phyloP scores from a whole-genome alignment of 2,888 invertebrate species.

The Pheosia gnoma region DNA sequence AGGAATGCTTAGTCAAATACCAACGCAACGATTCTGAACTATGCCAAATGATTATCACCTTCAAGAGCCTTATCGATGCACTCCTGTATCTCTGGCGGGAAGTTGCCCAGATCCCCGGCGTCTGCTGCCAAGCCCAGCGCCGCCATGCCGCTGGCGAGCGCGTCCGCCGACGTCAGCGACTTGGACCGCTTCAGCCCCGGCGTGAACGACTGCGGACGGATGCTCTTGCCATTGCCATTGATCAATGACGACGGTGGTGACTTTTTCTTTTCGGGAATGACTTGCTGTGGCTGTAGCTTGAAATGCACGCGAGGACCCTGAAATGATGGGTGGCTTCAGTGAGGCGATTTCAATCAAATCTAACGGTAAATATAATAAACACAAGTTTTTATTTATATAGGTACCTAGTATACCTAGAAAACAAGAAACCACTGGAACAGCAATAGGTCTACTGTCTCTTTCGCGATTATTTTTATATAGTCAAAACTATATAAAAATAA shows the following conservation, averaged over 20 bases:
- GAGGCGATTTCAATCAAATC: no score
- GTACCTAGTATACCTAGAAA: no score
- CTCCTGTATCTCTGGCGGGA: conserved; percentile 89
- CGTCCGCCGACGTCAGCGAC: conserved; percentile 91
- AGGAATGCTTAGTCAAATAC: no score
- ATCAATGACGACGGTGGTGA: conserved; percentile 72
- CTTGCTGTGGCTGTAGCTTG: conserved; percentile 78
- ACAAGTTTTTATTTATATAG: no score
- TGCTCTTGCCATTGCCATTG: conserved; percentile 75
- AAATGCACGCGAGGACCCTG: conserved; percentile 86
- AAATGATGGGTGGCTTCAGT: conserved; percentile 24
- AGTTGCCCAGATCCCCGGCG: conserved; percentile 90
- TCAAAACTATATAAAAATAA: no score
- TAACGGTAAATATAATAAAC: no score
- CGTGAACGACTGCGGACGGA: conserved; percentile 72
- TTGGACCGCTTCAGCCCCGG: conserved; percentile 91
- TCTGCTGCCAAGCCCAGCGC: conserved; percentile 88
- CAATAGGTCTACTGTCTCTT: no score
- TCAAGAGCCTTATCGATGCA: conserved; percentile 90
- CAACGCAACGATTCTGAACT: background rate
- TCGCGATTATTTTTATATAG: no score
- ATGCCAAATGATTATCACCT: conserved; percentile 62
- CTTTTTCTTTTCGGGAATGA: conserved; percentile 76
- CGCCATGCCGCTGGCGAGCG: conserved; percentile 87
- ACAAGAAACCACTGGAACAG: no score